phyloP scores from a whole-genome alignment of 2,113 vertebrate species.

The Columbina picui region DNA sequence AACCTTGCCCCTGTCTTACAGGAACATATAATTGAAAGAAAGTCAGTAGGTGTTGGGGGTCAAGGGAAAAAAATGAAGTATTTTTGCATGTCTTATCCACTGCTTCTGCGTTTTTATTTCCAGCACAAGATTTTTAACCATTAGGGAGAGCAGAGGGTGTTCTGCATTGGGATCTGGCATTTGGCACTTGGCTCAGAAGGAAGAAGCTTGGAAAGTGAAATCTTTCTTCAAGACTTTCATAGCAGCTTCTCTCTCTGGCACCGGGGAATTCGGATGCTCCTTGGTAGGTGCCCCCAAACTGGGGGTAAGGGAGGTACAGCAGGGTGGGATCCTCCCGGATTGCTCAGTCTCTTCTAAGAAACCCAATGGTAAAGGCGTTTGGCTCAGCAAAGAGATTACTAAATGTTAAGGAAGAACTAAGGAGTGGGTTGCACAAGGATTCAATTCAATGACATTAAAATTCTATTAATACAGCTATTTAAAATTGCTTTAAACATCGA shows the following conservation, averaged over 20 bases:
- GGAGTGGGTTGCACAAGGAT: background rate
- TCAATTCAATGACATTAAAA: background rate
- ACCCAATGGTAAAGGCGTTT: background rate
- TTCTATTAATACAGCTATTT: background rate
- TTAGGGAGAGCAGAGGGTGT: background rate
- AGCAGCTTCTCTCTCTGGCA: background rate
- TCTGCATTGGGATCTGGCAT: background rate
- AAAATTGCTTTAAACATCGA: background rate
- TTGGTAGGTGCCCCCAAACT: background rate
- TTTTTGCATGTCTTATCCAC: background rate
- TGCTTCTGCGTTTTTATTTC: background rate
- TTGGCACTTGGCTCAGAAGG: background rate
- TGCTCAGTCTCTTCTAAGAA: background rate
- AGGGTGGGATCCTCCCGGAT: background rate
- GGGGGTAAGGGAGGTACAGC: fast-evolving
- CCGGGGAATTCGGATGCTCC: background rate
- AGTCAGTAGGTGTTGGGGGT: background rate
- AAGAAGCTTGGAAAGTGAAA: background rate
- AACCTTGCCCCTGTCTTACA: background rate
- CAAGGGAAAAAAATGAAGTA: background rate
- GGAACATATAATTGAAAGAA: fast-evolving
- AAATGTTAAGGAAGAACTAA: background rate
- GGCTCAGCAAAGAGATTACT: background rate
- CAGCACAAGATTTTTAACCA: background rate
- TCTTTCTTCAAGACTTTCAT: background rate